Evolutionary conservation across 2,888 invertebrate genomes (phyloP).

Genomic region (Rhodophaea formosa): DNA sequence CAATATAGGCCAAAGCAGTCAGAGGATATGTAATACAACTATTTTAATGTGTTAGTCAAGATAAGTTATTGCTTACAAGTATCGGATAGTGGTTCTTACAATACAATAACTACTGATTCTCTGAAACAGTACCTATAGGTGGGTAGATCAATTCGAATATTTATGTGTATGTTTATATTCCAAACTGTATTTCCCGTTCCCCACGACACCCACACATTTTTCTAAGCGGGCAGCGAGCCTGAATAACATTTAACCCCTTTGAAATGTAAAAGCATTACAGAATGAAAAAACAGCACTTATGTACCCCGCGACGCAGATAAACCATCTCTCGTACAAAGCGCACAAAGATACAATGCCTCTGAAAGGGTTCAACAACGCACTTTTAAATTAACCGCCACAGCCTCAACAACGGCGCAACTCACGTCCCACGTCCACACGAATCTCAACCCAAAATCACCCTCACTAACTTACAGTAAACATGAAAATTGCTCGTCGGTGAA

Average conservation of each 20-base stretch:
- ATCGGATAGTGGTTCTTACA: no score
- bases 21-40: no score
- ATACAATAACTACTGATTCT: no score
- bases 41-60: no score
- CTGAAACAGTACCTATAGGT: no score
- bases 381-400: slow-evolving; percentile 75
- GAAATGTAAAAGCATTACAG: slow-evolving; percentile 81
- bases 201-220: slow-evolving; percentile 74
- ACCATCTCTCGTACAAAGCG: slow-evolving; percentile 80
- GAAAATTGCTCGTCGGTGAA: slow-evolving; percentile 43
- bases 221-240: slow-evolving; percentile 73
- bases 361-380: slow-evolving; percentile 82
- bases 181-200: slow-evolving; percentile 47
- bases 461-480: slow-evolving; percentile 27
- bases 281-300: slow-evolving; percentile 82
- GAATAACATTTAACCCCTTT: slow-evolving; percentile 81
- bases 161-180: neutral
- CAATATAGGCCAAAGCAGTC: no score
- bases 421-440: slow-evolving; percentile 38
- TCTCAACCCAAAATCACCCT: slow-evolving; percentile 39
- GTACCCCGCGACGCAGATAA: slow-evolving; percentile 80
- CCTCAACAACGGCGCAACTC: slow-evolving; percentile 53
- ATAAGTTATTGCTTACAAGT: no score
- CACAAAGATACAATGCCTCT: slow-evolving; percentile 82
- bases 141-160: neutral